phyloP scores from a whole-genome alignment of 2,113 vertebrate genomes.

The Panurus biarmicus region DNA sequence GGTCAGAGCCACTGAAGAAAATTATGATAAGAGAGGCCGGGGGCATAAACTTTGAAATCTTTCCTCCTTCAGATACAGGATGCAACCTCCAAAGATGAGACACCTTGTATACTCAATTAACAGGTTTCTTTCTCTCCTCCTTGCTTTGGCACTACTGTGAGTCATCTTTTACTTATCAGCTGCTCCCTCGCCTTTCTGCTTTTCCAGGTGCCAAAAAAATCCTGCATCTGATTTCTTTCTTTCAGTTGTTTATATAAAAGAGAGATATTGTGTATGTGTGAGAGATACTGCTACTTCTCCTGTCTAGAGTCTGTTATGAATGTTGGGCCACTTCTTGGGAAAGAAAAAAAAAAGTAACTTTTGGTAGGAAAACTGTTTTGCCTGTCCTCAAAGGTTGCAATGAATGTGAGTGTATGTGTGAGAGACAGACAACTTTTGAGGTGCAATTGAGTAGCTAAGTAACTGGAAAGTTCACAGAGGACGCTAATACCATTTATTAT shows the following conservation, averaged over 20 bases:
- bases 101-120: accelerated
- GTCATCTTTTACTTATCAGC: neutral
- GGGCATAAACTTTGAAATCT: neutral
- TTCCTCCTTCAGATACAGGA: neutral
- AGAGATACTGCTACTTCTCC: neutral
- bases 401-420: neutral
- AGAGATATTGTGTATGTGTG: neutral
- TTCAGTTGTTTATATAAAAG: neutral
- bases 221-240: neutral
- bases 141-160: neutral
- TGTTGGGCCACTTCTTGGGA: neutral
- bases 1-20: neutral
- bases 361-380: neutral
- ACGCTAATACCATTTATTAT: neutral
- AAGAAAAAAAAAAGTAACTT: neutral
- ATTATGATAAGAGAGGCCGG: neutral
- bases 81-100: neutral
- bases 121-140: neutral
- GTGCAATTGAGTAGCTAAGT: neutral
- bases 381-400: neutral
- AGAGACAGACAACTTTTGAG: neutral
- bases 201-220: neutral
- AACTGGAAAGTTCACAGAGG: neutral
- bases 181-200: neutral
- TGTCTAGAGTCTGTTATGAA: neutral